phyloP scores from a whole-genome alignment of 2,113 vertebrate genomes.

The Chionis minor region DNA sequence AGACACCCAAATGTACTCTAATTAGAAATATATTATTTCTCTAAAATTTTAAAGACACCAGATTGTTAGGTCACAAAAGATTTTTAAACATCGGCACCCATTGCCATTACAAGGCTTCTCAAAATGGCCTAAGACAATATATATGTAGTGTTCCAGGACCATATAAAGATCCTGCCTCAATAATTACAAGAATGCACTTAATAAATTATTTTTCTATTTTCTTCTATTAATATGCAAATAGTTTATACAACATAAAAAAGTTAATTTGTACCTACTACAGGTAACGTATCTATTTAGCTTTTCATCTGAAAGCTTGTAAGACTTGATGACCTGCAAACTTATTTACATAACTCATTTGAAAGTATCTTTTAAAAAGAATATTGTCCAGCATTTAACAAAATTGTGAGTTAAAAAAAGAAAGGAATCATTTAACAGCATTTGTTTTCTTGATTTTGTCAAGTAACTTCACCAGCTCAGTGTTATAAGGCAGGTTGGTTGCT shows the following conservation, averaged over 20 bases:
- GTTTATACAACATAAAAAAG: conserved; percentile 70
- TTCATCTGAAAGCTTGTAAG: conserved; percentile 62
- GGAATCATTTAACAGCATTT: conserved; percentile 66
- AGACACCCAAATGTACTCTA: background rate
- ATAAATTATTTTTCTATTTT: conserved; percentile 72
- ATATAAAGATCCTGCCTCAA: conserved; percentile 37
- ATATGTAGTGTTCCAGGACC: conserved; percentile 46
- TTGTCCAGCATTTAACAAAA: conserved; percentile 74
- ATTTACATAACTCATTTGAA: conserved; percentile 57
- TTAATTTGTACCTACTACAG: conserved; percentile 68
- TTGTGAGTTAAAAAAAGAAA: conserved; percentile 43
- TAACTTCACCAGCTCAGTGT: conserved; percentile 67
- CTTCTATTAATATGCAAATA: conserved; percentile 67
- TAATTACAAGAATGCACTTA: conserved; percentile 57
- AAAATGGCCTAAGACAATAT: conserved; percentile 24
- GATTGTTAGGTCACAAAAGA: conserved; percentile 6
- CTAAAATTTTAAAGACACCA: conserved; percentile 37
- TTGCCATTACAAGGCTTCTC: conserved; percentile 45
- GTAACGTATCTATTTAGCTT: conserved; percentile 45
- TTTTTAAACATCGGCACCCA: conserved; percentile 72
- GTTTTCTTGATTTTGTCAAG: conserved; percentile 62
- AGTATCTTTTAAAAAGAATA: conserved; percentile 65
- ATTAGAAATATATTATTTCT: conserved; percentile 35
- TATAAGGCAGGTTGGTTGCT: conserved; percentile 76
- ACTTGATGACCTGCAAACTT: conserved; percentile 52